phyloP scores from a whole-genome alignment of 1,140 invertebrate species.

The Drosophila chauvacae region DNA sequence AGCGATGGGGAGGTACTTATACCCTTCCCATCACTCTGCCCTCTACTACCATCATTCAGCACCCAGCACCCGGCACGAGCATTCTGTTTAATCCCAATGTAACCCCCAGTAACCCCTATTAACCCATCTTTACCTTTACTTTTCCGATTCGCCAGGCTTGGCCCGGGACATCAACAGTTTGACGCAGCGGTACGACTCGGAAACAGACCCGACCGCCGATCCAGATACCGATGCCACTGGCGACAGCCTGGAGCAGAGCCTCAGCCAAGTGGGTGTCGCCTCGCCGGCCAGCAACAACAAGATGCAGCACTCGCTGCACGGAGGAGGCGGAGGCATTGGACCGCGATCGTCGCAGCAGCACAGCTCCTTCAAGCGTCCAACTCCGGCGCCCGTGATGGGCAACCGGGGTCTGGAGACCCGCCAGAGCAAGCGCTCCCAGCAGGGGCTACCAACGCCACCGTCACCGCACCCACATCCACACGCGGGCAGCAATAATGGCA shows the following conservation, averaged over 20 bases:
- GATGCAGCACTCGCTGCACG: slow-evolving; percentile 81
- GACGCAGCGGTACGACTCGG: slow-evolving; percentile 85
- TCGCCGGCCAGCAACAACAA: slow-evolving; percentile 60
- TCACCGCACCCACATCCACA: slow-evolving; percentile 35
- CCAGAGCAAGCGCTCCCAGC: slow-evolving; percentile 87
- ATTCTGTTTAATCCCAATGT: slow-evolving; percentile 16
- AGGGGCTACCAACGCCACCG: slow-evolving; percentile 79
- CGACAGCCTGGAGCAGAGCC: slow-evolving; percentile 73
- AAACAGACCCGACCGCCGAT: slow-evolving; percentile 87
- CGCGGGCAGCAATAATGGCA: slow-evolving; percentile 24
- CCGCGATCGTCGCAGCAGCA: slow-evolving; percentile 74
- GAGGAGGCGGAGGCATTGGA: slow-evolving; percentile 64
- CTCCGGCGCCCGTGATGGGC: slow-evolving; percentile 86
- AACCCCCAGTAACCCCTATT: background rate
- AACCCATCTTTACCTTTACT: slow-evolving; percentile 7
- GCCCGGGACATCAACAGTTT: slow-evolving; percentile 79
- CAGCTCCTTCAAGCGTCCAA: slow-evolving; percentile 86
- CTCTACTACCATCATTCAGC: slow-evolving; percentile 21
- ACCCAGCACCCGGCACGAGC: slow-evolving; percentile 59
- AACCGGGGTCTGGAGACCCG: slow-evolving; percentile 85
- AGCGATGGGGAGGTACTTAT: background rate
- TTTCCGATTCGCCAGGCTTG: slow-evolving; percentile 55
- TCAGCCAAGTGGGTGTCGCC: slow-evolving; percentile 28
- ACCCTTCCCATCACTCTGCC: slow-evolving; percentile 17
- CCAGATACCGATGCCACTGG: slow-evolving; percentile 87